Evolutionary conservation across 2,113 vertebrate species (phyloP).

Genomic region (Hucho hucho): DNA sequence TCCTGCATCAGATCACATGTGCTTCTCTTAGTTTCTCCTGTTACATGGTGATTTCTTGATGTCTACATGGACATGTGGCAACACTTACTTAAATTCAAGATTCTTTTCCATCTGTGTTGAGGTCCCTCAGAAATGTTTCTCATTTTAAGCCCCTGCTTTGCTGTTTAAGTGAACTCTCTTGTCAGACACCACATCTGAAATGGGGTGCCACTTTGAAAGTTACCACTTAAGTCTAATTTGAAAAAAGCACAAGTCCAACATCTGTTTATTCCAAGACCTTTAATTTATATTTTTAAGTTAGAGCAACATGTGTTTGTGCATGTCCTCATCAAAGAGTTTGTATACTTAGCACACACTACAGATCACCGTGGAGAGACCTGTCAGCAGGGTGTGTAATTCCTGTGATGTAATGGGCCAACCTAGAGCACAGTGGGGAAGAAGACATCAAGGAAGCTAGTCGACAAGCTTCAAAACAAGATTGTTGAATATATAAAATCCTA

Average conservation of each 20-base stretch:
- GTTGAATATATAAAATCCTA: too few relatives aligned
- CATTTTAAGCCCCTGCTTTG: conserved; percentile 24
- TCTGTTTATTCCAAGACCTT: background rate
- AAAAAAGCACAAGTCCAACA: background rate
- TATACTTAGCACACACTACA: too few relatives aligned
- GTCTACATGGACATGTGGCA: conserved; percentile 68
- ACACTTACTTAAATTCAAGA: conserved; percentile 45
- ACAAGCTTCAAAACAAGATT: too few relatives aligned
- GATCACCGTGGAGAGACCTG: too few relatives aligned
- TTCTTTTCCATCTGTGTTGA: conserved; percentile 60
- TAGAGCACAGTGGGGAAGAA: too few relatives aligned
- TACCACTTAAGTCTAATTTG: background rate
- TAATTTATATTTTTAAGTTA: background rate
- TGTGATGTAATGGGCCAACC: too few relatives aligned
- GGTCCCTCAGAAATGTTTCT: conserved; percentile 43
- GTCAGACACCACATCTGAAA: conserved; percentile 35
- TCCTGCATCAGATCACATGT: conserved; percentile 32
- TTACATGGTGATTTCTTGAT: conserved; percentile 52
- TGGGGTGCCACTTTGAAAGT: conserved; percentile 2
- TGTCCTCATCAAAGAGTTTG: too few relatives aligned
- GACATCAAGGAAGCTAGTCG: too few relatives aligned
- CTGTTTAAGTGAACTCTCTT: conserved; percentile 21
- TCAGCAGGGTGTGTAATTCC: too few relatives aligned
- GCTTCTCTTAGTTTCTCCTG: conserved; percentile 49
- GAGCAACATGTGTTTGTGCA: background rate